These are phyloP conservation scores for Drosophila orosa DNA, from an alignment of 1,140 invertebrate genomes.

Conservation along the genomic window DNA sequence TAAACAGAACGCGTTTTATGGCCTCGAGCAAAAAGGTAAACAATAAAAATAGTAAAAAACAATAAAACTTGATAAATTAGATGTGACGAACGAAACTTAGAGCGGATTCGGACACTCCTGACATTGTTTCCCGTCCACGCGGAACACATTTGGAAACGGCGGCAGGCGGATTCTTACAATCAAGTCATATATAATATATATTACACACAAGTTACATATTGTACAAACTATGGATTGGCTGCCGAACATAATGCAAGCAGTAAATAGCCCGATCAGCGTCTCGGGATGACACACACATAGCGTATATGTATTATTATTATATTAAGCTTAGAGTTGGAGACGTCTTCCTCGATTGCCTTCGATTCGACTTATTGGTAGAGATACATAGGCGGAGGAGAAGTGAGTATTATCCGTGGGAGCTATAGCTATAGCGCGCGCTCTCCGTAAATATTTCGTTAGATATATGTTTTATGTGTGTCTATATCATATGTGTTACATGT, in stretches of 20 bases:
- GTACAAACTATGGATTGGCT: conserved; percentile 45
- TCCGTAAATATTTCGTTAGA: conserved; percentile 32
- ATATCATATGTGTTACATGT: conserved; percentile 46
- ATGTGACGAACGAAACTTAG: conserved; percentile 25
- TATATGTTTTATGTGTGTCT: conserved; percentile 23
- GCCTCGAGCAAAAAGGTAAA: conserved; percentile 52
- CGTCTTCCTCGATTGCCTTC: conserved; percentile 16
- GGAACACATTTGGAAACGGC: conserved; percentile 51
- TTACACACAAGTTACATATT: conserved; percentile 48
- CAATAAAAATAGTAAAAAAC: conserved; percentile 22
- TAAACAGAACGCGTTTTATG: conserved; percentile 65
- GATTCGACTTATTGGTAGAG: conserved; percentile 12
- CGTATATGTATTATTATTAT: conserved; percentile 21
- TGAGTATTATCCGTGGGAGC: conserved; percentile 37
- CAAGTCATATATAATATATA: conserved; percentile 44
- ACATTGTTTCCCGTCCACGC: conserved; percentile 15
- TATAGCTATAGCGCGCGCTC: conserved; percentile 21
- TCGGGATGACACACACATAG: conserved; percentile 22
- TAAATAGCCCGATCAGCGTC: conserved; percentile 13
- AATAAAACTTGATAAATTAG: conserved; percentile 37
- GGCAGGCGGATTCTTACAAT: conserved; percentile 34
- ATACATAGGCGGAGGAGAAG: conserved; percentile 10
- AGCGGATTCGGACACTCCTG: conserved; percentile 11
- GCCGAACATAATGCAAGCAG: conserved; percentile 31
- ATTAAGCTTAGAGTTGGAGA: conserved; percentile 50